These are phyloP conservation scores for Clanis bilineata DNA, from an alignment of 2,888 invertebrate species.

Conservation along the genomic window DNA sequence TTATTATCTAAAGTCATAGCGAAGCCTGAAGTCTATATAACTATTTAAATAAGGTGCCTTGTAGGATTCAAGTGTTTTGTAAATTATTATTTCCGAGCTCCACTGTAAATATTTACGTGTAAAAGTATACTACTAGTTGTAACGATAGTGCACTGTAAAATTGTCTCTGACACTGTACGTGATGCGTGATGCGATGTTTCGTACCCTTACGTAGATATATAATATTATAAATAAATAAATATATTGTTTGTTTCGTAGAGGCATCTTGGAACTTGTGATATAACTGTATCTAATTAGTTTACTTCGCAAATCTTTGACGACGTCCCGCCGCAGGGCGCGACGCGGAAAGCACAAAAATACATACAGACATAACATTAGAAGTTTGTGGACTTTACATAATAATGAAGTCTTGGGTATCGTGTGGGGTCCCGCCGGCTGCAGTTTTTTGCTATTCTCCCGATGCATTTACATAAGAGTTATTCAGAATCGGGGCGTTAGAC, in stretches of 20 bases:
- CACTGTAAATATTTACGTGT: constrained; percentile 77
- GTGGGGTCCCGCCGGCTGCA: constrained; percentile 74
- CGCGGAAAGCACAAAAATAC: constrained; percentile 66
- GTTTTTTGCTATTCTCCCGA: constrained; percentile 65
- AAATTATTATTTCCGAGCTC: constrained; percentile 76
- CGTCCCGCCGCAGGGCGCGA: constrained; percentile 36
- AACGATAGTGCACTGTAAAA: constrained; percentile 69
- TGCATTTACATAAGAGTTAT: constrained; percentile 74
- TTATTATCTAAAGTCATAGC: constrained; percentile 79
- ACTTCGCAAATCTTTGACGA: constrained; percentile 61
- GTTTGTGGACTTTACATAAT: constrained; percentile 69
- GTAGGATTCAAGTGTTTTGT: constrained; percentile 74
- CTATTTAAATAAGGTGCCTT: constrained; percentile 80
- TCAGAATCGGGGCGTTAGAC: constrained; percentile 73
- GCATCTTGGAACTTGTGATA: constrained; percentile 81
- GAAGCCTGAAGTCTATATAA: constrained; percentile 78
- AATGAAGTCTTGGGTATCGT: constrained; percentile 58
- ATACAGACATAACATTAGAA: constrained; percentile 76
- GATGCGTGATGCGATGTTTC: constrained; percentile 60
- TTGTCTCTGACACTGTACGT: constrained; percentile 64
- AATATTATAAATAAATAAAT: constrained; percentile 62
- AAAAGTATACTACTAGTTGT: constrained; percentile 78
- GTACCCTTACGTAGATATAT: constrained; percentile 66
- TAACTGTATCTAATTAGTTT: constrained; percentile 76
- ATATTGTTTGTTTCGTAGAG: constrained; percentile 80